These are phyloP conservation scores for Palythoa grandis DNA, from an alignment of 92 coral and sea anemone genomes.

Conservation along the genomic window DNA sequence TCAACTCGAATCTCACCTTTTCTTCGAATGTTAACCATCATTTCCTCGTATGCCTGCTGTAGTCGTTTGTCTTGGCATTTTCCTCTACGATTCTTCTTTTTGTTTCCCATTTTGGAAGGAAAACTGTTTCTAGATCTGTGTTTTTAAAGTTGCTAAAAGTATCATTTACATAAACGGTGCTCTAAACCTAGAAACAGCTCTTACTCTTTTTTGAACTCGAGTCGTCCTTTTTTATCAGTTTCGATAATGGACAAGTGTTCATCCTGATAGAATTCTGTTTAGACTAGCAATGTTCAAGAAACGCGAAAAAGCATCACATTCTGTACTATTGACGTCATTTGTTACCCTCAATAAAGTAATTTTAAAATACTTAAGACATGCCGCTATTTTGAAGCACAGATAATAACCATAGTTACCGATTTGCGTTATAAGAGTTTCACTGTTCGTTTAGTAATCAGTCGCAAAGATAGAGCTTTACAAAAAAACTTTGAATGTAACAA, in stretches of 20 bases:
- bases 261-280: neutral
- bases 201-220: neutral
- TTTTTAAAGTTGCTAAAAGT: no score
- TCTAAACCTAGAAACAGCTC: neutral
- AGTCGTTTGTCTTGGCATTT: slow-evolving; percentile 13
- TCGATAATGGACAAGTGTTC: neutral
- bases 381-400: no score
- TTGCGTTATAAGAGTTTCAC: no score
- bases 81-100: neutral
- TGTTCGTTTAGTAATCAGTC: neutral
- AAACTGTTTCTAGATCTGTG: neutral
- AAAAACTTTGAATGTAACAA: neutral
- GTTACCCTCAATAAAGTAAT: no score
- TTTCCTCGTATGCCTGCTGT: slow-evolving; percentile 19
- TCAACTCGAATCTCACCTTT: slow-evolving; percentile 21
- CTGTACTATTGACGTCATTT: no score
- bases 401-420: no score
- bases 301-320: no score
- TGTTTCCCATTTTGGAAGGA: slow-evolving; percentile 18
- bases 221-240: no score
- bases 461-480: neutral
- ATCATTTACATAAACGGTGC: neutral
- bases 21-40: slow-evolving; percentile 24
- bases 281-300: neutral
- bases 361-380: no score